Conservation (phyloP, 2,888 invertebrate genomes). For the Ellobium chinense region DNA sequence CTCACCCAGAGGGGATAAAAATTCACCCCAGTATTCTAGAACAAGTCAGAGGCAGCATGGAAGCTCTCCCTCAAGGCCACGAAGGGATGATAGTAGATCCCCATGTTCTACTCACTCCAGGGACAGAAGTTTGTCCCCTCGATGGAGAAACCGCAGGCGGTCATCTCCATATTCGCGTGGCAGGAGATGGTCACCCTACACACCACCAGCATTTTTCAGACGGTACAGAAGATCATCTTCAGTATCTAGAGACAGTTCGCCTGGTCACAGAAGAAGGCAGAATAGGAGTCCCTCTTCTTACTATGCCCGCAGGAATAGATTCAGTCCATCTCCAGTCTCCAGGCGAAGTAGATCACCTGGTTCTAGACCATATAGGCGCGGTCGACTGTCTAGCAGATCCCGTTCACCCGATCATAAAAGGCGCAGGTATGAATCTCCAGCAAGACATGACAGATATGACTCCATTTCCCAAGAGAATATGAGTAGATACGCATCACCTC, state of each 20-base stretch:
- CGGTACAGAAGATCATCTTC: neutral
- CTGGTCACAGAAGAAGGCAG: neutral
- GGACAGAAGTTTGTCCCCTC: neutral
- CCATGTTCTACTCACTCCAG: slow-evolving; percentile 7
- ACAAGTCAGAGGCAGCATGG: too few relatives aligned
- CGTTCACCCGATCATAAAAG: neutral
- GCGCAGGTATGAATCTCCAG: neutral
- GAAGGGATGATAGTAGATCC: neutral
- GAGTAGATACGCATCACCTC: neutral
- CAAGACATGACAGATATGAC: neutral
- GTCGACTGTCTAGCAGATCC: neutral
- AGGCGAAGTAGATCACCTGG: neutral
- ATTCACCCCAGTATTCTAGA: too few relatives aligned
- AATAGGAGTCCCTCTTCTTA: neutral
- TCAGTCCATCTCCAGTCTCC: neutral
- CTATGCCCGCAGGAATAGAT: neutral
- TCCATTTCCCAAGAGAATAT: neutral
- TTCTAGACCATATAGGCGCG: neutral
- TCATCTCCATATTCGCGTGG: neutral
- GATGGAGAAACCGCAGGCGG: neutral
- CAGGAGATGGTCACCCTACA: neutral
- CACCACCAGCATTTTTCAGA: too few relatives aligned
- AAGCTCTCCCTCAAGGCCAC: too few relatives aligned
- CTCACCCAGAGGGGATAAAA: too few relatives aligned
- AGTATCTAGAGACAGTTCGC: neutral